These are phyloP conservation scores for Caiman crocodilus DNA, from an alignment of 2,797 vertebrate genomes.

Conservation along the genomic window DNA sequence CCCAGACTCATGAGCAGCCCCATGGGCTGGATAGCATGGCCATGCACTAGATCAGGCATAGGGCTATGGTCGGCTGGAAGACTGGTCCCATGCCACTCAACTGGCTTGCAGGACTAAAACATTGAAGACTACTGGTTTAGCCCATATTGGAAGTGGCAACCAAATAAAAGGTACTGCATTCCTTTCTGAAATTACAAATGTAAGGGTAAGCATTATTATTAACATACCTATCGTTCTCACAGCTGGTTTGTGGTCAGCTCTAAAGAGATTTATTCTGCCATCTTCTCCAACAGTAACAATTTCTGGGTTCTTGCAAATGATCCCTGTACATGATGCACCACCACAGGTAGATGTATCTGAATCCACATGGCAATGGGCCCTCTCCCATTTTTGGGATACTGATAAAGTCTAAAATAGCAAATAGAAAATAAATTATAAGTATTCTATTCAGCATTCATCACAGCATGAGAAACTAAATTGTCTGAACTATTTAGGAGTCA, in stretches of 20 bases:
- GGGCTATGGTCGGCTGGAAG: no score
- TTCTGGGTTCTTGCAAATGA: conserved; percentile 93
- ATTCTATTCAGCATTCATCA: not conserved
- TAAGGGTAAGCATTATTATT: not conserved
- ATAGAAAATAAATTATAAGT: not conserved
- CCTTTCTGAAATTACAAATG: not conserved
- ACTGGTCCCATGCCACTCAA: no score
- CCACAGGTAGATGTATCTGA: conserved; percentile 76
- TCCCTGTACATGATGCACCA: conserved; percentile 90
- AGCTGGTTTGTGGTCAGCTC: conserved; percentile 89
- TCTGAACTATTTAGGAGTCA: not conserved
- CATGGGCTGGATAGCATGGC: no score
- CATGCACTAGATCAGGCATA: no score
- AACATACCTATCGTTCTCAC: conserved; percentile 89
- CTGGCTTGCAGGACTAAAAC: no score
- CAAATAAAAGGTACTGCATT: not conserved
- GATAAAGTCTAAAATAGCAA: conserved; percentile 85
- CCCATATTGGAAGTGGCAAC: not conserved
- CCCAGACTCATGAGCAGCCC: no score
- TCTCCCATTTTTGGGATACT: conserved; percentile 86
- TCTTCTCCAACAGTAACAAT: conserved; percentile 96
- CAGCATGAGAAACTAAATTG: not conserved
- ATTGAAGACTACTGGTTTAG: no score
- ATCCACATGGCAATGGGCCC: conserved; percentile 86
- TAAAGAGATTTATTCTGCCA: conserved; percentile 92